Base-by-base conservation (phyloP, 2,797 vertebrate genomes). In the Bovichtus variegatus region DNA sequence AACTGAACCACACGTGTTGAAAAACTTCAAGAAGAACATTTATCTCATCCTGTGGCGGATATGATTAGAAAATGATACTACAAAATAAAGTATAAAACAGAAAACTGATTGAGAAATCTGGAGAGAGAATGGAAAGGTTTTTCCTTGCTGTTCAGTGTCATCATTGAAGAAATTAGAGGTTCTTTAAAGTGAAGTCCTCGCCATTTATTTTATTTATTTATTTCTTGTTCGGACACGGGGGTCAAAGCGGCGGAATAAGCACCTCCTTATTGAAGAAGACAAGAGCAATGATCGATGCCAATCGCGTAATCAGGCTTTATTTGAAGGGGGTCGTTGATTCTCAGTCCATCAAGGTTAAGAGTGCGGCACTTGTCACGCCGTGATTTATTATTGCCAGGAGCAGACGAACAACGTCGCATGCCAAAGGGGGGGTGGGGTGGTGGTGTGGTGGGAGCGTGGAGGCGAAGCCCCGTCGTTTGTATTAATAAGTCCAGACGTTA, bases 331-430 rank as follows among this genome's bases (percentile, higher is more conserved):
- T 91, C 89, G 91, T 83, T 89, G 91, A 86, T 91, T 94, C 91
- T 91, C 84, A 71, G 90, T 86, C 92, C 93, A 93, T 92, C 92
- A 93, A 93, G 92, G 93, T 94, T 93, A 93, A 93, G 93, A 92
- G 91, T 77, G 89, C 85, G 76, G 38, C 87, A 87, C 93, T 93
- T 93, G 91, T 93, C 93, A 93, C 46, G 13, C 7, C 77, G 78
- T 94, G 93, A 94, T 94, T 94, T 94, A 93, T 93, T 92, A 89
- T 92, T 81, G 89, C 93, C 89, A 84, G 84, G 68, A 92, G 91
- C 90, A 86, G 91, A 87, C 74, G 89, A 80, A 82, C 83, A 34
- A 62, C 67, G 86, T 50, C 16, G 81, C 90, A 67, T 60, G 87
- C 86, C 83, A 71, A 66, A 23, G 59, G 69, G 63, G 31, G 67